These are phyloP conservation scores for Gobiocypris rarus DNA, from an alignment of 2,113 vertebrate genomes.

Conservation along the genomic window DNA sequence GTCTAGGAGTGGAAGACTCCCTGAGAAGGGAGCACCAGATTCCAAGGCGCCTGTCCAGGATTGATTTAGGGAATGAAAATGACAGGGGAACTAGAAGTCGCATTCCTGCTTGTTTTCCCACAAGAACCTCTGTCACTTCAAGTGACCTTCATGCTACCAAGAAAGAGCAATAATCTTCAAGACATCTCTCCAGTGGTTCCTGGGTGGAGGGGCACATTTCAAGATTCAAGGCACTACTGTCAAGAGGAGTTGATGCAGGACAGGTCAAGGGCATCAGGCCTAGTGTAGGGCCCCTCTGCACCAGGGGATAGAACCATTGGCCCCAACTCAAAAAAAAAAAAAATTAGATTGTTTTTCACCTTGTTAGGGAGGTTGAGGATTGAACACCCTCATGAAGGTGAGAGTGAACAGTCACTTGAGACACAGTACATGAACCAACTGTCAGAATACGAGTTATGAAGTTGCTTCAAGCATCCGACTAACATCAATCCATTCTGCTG, in stretches of 20 bases:
- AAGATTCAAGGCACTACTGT: slow-evolving; percentile 48
- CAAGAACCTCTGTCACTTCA: slow-evolving; percentile 14
- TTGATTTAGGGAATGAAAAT: slow-evolving; percentile 39
- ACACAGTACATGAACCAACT: slow-evolving; percentile 34
- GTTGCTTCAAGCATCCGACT: not conserved
- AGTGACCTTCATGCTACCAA: slow-evolving; percentile 48
- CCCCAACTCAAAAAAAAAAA: slow-evolving; percentile 19
- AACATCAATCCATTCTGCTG: not conserved
- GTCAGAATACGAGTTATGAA: slow-evolving; percentile 38
- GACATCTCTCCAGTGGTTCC: slow-evolving; percentile 31
- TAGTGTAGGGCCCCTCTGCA: slow-evolving; percentile 8
- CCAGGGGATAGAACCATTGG: slow-evolving; percentile 21
- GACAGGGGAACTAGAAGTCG: slow-evolving; percentile 28
- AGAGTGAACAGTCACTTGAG: slow-evolving; percentile 9
- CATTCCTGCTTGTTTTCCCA: slow-evolving; percentile 21
- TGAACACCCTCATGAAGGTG: not conserved
- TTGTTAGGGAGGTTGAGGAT: slow-evolving; percentile 50
- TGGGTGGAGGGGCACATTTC: slow-evolving; percentile 53
- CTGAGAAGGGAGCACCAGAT: not conserved
- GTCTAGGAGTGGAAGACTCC: not conserved
- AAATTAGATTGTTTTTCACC: slow-evolving; percentile 38
- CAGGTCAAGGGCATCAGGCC: slow-evolving; percentile 35
- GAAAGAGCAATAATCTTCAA: slow-evolving; percentile 46
- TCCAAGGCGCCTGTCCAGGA: not conserved
- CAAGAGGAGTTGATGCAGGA: slow-evolving; percentile 39